Evolutionary conservation across 2,888 invertebrate species (phyloP), one percentile per base, ranked within the genome.

Genomic region (Coremacera marginata): DNA sequence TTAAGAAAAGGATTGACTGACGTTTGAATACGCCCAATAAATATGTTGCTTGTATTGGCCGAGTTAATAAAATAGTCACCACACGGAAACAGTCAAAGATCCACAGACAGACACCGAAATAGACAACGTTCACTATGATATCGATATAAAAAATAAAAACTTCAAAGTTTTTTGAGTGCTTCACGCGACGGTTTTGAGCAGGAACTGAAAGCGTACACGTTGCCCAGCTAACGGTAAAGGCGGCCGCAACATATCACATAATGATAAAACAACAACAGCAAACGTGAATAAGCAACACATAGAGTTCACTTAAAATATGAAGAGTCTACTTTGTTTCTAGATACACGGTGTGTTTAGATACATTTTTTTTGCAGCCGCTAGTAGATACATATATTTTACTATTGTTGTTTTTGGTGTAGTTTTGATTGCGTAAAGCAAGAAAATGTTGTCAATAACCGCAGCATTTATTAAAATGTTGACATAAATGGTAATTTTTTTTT

Each of bases 201-300:
- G 60, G 62, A 72, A 72, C 72, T 72, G 27, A 72, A 62, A 62
- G 22, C 11, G 31, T 25, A 22, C 19, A 44, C 44, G 25, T 25
- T 19, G 25, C 44, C 22, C 72, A 72, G 51, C 72, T 62, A 72
- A 72, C 60, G 49, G 63, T 62, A 73, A 62, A 62, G 62, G 25
- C 63, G n/a, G 37, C 71, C 37, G 49, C 72, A 44, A 60, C 62
- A 60, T 71, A 60, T 73, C 62, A 71, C 68, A 68, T 68, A 68
- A 68, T 49, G 25, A 14, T 44, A 19, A 34, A 49, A 19, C 70
- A 70, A 70, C 44, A 70, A 81, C 27, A 68, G 31, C 72, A 14
- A 78, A 77, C 22, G 9, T 22, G 3, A 7, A 22, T 19, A 49
- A 27, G 16, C 51, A 27, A 51, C 25, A 31, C 25, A 25, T 14